Evolutionary conservation across 2,888 invertebrate genomes (phyloP).

Genomic region (Eumerus sabulonum): DNA sequence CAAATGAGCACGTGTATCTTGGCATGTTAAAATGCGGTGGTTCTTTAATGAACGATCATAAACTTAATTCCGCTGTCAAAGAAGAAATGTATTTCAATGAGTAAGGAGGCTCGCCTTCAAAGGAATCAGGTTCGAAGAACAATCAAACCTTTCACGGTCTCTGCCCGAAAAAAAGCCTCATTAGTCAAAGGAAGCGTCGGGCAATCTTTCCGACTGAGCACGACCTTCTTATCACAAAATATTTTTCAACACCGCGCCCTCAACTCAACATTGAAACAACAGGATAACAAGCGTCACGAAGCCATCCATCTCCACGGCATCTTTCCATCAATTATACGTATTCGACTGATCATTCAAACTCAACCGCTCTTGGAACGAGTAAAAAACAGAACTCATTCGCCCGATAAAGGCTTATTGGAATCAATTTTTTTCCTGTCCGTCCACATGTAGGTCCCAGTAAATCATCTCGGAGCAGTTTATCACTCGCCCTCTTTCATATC

Average conservation of each 20-base stretch:
- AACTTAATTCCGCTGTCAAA: too few species aligned
- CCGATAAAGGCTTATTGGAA: slow-evolving; percentile 35
- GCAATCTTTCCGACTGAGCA: background rate
- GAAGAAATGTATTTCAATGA: too few species aligned
- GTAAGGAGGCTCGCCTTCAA: too few species aligned
- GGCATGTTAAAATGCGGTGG: too few species aligned
- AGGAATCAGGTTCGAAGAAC: too few species aligned
- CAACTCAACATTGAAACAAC: slow-evolving; percentile 28
- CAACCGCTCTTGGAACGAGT: slow-evolving; percentile 24
- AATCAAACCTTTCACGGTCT: too few species aligned
- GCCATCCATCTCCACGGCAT: slow-evolving; percentile 40
- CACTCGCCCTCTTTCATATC: too few species aligned
- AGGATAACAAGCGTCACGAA: slow-evolving; percentile 44
- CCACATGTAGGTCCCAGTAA: slow-evolving; percentile 45
- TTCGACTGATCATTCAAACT: slow-evolving; percentile 13
- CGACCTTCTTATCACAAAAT: slow-evolving; percentile 8
- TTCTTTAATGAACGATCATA: too few species aligned
- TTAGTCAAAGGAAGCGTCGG: too few species aligned
- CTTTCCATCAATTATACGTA: slow-evolving; percentile 27
- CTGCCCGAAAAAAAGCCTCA: too few species aligned
- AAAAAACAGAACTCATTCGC: slow-evolving; percentile 18
- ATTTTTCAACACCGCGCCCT: slow-evolving; percentile 6
- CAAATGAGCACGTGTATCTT: too few species aligned
- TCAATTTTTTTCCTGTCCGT: slow-evolving; percentile 43
- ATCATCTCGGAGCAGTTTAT: slow-evolving; percentile 46